phyloP scores from a whole-genome alignment of 2,797 vertebrate genomes.

The Pelobates cultripes region DNA sequence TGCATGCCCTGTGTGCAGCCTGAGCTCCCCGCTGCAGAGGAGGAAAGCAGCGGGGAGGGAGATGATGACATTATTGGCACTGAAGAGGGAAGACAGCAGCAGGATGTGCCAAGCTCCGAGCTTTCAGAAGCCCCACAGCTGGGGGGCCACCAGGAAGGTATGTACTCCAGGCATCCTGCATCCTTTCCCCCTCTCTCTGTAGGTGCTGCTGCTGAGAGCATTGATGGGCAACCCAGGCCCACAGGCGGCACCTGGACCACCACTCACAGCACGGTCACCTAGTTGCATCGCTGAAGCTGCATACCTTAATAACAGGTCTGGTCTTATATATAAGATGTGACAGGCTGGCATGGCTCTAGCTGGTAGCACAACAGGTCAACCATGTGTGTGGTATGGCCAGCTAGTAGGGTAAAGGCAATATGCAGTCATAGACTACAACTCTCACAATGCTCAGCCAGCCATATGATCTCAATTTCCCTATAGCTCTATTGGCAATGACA shows the following conservation, averaged over 20 bases:
- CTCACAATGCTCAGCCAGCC: too few species aligned
- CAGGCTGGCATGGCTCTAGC: too few species aligned
- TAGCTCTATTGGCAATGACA: too few species aligned
- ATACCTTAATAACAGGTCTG: too few species aligned
- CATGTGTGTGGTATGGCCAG: too few species aligned
- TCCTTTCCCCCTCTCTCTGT: background rate
- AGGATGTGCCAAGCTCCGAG: constrained; percentile 23
- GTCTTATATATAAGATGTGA: too few species aligned
- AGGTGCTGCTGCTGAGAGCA: too few species aligned
- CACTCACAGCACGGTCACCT: background rate
- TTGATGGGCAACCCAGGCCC: too few species aligned
- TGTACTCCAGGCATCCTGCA: background rate
- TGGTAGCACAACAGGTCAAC: too few species aligned
- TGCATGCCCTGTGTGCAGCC: constrained; percentile 53
- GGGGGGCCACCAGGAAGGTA: constrained; percentile 44
- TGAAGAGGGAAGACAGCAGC: constrained; percentile 42
- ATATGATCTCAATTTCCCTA: too few species aligned
- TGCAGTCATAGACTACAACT: too few species aligned
- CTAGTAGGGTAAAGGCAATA: too few species aligned
- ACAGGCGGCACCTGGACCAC: background rate
- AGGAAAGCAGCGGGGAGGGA: constrained; percentile 48
- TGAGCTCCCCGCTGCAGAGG: constrained; percentile 50
- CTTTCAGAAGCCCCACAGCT: constrained; percentile 32
- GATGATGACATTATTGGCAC: constrained; percentile 39
- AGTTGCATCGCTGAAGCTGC: background rate